Conservation (phyloP, 2,888 invertebrate species). For the Agonopterix arenella region DNA sequence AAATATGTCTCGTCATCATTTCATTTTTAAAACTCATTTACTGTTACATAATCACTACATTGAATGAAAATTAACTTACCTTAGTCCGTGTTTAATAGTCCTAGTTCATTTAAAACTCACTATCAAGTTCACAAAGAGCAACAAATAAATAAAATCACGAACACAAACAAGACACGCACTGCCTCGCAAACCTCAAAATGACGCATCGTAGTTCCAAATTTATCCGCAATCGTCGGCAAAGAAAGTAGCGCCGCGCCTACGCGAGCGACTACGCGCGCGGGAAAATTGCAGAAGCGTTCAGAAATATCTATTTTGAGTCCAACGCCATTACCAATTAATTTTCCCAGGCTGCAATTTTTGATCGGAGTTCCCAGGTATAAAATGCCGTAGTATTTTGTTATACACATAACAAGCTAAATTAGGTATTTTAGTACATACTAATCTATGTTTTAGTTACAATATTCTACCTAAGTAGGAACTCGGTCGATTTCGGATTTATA, state of each 20-base stretch:
- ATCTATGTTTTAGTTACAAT: too few species aligned
- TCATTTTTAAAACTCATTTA: conserved; percentile 20
- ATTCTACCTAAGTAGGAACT: too few species aligned
- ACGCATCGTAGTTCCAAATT: conserved; percentile 42
- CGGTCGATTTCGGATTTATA: too few species aligned
- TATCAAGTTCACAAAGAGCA: conserved; percentile 16
- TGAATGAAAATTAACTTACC: conserved; percentile 40
- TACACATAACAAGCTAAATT: too few species aligned
- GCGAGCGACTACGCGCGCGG: conserved; percentile 25
- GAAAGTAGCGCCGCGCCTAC: conserved; percentile 9
- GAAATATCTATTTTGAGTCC: not conserved
- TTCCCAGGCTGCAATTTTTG: too few species aligned
- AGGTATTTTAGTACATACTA: too few species aligned
- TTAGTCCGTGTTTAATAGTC: conserved; percentile 25
- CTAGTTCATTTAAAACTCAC: conserved; percentile 21
- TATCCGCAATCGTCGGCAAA: conserved; percentile 31
- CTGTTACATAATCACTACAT: conserved; percentile 52
- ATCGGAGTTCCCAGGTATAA: too few species aligned
- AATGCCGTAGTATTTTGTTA: too few species aligned
- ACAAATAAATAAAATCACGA: conserved; percentile 35
- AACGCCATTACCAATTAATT: too few species aligned
- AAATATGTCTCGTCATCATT: conserved; percentile 34
- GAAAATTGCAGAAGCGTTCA: conserved; percentile 18
- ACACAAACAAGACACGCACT: conserved; percentile 50
- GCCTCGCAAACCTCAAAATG: conserved; percentile 32